Base-by-base conservation (phyloP, 2,797 vertebrate species). In the Lagodon rhomboides region DNA sequence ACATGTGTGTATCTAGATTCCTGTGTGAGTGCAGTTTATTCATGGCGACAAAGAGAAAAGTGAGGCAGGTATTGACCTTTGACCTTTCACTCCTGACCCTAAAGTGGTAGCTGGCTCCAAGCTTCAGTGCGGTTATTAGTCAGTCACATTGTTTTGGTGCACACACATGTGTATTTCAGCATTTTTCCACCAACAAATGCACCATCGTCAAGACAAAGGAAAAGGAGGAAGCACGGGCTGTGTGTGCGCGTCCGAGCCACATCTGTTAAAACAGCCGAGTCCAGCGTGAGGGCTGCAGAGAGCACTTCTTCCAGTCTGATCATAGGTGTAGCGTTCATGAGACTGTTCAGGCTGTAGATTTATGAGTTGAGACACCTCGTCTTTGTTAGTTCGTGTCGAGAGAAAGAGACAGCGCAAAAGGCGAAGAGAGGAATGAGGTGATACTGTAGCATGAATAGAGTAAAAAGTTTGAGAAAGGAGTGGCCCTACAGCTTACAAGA, bases 31-130 rank as follows among this genome's bases (percentile, higher is more conserved):
- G 55, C 23, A 25, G 72, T 74, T 75, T 79, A 84, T 74, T 68
- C 50, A 47, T 23, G 54, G 38, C 72, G 43, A 83, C 77, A 78
- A 82, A 85, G 73, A 49, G 53, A 79, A 83, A 83, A 70, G 61
- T 66, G 59, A 86, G 79, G 84, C 86, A 92, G 92, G 91, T 94
- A 91, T 62, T 92, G 91, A 93, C 86, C 90, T 85, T 59, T 88
- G 74, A 90, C 70, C 79, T 56, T n/a, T 85, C 51, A 85, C 72
- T 73, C 49, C 56, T 84, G 80, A 90, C 86, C 79, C 65, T 5
- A 3, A 58, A 66, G 65, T 54, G 73, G 80, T 83, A 89, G 84
- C 87, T 87, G 79, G 87, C 70, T 87, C 68, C 49, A 47, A 83
- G 74, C 76, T 77, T 63, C 78, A 72, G 77, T 67, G 10, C 10